Conservation (phyloP, 2,113 vertebrate genomes). For the Helogale parvula region DNA sequence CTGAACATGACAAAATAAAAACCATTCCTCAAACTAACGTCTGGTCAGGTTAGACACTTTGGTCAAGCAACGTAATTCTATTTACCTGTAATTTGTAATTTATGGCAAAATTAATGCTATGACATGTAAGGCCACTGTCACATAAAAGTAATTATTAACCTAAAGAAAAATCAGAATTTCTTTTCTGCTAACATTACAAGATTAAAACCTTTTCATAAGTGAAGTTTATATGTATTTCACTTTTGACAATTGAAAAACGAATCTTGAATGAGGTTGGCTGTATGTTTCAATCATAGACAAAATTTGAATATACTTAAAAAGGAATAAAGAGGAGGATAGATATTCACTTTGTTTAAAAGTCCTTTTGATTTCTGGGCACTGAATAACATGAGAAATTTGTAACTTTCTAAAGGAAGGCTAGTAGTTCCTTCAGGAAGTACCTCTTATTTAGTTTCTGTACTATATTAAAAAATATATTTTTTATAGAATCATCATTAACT, state of each 20-base stretch:
- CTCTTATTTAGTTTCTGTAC: background rate
- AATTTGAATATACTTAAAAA: conserved; percentile 37
- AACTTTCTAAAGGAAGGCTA: background rate
- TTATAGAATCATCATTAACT: background rate
- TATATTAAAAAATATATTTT: background rate
- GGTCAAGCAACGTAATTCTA: conserved; percentile 77
- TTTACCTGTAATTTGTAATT: conserved; percentile 70
- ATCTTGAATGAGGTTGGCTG: conserved; percentile 5
- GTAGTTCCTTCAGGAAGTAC: background rate
- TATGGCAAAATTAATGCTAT: conserved; percentile 75
- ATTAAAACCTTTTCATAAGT: conserved; percentile 58
- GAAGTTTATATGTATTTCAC: conserved; percentile 41
- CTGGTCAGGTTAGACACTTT: conserved; percentile 74
- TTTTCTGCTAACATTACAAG: background rate
- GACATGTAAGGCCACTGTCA: conserved; percentile 72
- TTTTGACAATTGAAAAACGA: conserved; percentile 57
- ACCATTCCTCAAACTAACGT: conserved; percentile 78
- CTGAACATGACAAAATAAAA: conserved; percentile 76
- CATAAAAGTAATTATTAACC: conserved; percentile 74
- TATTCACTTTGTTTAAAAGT: conserved; percentile 53
- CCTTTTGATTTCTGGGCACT: background rate
- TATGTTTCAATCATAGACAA: conserved; percentile 55
- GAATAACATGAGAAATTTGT: background rate
- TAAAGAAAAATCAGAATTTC: background rate
- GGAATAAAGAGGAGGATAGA: background rate